Conservation (phyloP, 2,797 vertebrate species). For the Myripristis murdjan region DNA sequence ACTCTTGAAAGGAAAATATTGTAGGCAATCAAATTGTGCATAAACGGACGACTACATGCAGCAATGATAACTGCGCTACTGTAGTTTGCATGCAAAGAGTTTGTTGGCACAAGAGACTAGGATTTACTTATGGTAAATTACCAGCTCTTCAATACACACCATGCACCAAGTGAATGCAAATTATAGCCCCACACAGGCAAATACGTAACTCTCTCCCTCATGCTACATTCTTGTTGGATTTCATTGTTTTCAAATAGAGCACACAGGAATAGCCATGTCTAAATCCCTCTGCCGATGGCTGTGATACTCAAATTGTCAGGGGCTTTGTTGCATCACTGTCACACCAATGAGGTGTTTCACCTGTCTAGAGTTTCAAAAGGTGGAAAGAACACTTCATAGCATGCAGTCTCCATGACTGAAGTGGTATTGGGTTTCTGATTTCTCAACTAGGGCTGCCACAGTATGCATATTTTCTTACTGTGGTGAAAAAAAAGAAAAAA, state of each 20-base stretch:
- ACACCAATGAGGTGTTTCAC: conserved; percentile 59
- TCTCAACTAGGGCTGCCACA: too few species aligned
- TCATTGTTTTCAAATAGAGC: conserved; percentile 59
- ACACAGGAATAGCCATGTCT: conserved; percentile 65
- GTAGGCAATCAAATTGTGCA: neutral
- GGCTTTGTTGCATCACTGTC: conserved; percentile 61
- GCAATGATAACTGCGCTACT: neutral
- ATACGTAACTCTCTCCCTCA: conserved; percentile 8
- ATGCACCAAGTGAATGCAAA: neutral
- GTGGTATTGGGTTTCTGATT: conserved; percentile 34
- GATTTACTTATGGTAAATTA: neutral
- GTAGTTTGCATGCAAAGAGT: neutral
- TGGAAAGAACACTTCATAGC: conserved; percentile 51
- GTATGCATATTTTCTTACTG: too few species aligned
- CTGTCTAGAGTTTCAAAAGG: conserved; percentile 63
- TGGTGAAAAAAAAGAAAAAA: too few species aligned
- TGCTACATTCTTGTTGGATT: conserved; percentile 40
- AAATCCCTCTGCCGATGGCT: conserved; percentile 48
- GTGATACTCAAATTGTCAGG: conserved; percentile 49
- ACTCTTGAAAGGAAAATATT: neutral
- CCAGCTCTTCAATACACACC: neutral
- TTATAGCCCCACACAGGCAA: neutral
- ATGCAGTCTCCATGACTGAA: conserved; percentile 28
- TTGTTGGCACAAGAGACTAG: neutral
- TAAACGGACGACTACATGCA: neutral